Evolutionary conservation across 2,888 invertebrate species (phyloP).

Genomic region (Yponomeuta evonymella): DNA sequence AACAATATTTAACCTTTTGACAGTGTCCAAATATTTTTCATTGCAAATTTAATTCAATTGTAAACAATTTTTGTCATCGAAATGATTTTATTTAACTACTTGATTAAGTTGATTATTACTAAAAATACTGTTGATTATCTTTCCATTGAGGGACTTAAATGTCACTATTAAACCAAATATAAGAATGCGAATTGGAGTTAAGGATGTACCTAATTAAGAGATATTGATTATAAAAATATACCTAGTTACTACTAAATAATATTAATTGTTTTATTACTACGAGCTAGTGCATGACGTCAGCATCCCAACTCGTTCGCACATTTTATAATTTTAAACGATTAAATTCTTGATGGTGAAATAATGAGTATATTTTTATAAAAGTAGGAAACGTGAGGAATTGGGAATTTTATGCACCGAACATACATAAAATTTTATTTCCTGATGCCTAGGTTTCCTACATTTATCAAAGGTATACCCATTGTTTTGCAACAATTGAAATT

Average conservation of each 20-base stretch:
- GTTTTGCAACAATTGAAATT: too few species aligned
- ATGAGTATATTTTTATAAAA: too few species aligned
- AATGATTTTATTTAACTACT: neutral
- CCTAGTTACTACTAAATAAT: slow-evolving; percentile 59
- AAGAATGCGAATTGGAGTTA: slow-evolving; percentile 26
- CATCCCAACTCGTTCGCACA: too few species aligned
- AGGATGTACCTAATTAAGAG: slow-evolving; percentile 50
- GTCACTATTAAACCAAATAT: slow-evolving; percentile 63
- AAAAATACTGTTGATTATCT: slow-evolving; percentile 61
- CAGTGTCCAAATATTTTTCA: neutral
- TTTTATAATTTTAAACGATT: too few species aligned
- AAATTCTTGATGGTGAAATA: too few species aligned
- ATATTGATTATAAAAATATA: slow-evolving; percentile 75
- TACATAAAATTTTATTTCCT: too few species aligned
- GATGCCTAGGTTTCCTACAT: too few species aligned
- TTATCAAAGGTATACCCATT: too few species aligned
- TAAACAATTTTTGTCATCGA: neutral
- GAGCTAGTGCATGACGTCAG: too few species aligned
- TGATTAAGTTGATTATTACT: slow-evolving; percentile 49
- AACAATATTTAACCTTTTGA: slow-evolving; percentile 1
- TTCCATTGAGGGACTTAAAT: slow-evolving; percentile 39
- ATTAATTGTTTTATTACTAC: neutral
- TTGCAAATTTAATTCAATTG: neutral
- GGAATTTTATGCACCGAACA: too few species aligned
- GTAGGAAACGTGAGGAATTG: too few species aligned